Base-by-base conservation (phyloP, 2,888 invertebrate genomes). In the Pollenia griseotomentosa region DNA sequence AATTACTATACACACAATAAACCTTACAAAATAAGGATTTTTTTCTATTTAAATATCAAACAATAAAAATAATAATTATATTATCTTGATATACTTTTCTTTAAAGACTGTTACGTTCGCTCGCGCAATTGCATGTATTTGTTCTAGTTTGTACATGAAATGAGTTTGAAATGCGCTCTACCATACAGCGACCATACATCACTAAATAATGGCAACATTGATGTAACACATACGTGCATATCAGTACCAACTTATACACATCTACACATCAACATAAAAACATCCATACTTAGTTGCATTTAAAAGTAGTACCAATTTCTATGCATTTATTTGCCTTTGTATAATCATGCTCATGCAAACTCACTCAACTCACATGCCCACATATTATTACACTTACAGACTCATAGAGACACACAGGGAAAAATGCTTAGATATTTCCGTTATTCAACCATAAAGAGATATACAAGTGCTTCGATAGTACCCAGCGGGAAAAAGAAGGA, bases 191-290 rank as follows among this genome's bases (percentile, higher is more conserved):
- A 66, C 44, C 59, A 79, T 68, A 66, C 19, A 74, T 74, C 23
- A 84, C 44, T 53, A 79, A 73, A 73, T 74, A 74, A 74, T 53
- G 19, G 78, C 71, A 73, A 66, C 48, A 78, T 66, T 83, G 63
- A 73, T 78, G 83, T 73, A 66, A 66, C 57, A 68, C 16, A 59
- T 46, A 53, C 33, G n/a, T 51, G 66, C 57, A 82, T 68, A 46
- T 19, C 23, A 59, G 9, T 42, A 40, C 16, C 71, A 57, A 42
- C 12, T 44, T 53, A 53, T 19, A 73, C 55, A 66, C 12, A 68
- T 33, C 53, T 5, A 63, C 12, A 66, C 12, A 68, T 33, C 53
- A 2, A 63, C 12, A 14, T 12, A 23, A 12, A 68, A 48, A 5
- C 16, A 61, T 70, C 40, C 19, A 16, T 48, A 57, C 48, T n/a